Percentiles rank a stretch among this genome's conserved stretches.
Evolutionary conservation across 53 echinoderm and acorn worm species (phyloP).

Genomic region (Luidia sarsii): DNA sequence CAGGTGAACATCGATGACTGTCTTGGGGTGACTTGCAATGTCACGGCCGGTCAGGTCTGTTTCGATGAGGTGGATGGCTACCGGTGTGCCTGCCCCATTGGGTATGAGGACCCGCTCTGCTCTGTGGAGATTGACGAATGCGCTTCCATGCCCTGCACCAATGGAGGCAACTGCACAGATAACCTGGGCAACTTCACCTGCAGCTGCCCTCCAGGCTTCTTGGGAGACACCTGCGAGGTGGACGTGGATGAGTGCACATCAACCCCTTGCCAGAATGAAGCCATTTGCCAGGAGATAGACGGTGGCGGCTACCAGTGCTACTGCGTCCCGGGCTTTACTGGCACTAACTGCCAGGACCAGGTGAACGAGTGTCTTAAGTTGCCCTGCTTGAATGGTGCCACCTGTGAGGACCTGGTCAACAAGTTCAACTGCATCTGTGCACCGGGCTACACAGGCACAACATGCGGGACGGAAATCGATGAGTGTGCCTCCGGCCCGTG

Average conservation of each 20-base stretch:
- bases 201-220: slow-evolving; percentile 37
- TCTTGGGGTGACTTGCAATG: slow-evolving; percentile 33
- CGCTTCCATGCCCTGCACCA: slow-evolving; percentile 54
- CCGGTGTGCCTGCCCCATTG: slow-evolving; percentile 63
- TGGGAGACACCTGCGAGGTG: slow-evolving; percentile 28
- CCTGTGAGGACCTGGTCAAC: slow-evolving; percentile 1
- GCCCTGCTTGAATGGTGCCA: slow-evolving; percentile 56
- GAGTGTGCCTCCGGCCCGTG: slow-evolving; percentile 40
- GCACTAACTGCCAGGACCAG: slow-evolving; percentile 29
- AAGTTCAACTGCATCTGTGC: slow-evolving; percentile 38
- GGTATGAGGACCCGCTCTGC: slow-evolving; percentile 68
- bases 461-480: slow-evolving; percentile 39
- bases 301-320: slow-evolving; percentile 29
- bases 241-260: slow-evolving; percentile 48
- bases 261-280: slow-evolving; percentile 42
- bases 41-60: slow-evolving; percentile 35
- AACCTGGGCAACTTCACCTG: slow-evolving; percentile 36
- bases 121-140: slow-evolving; percentile 66
- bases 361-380: slow-evolving; percentile 26
- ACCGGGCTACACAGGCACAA: slow-evolving; percentile 27
- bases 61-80: slow-evolving; percentile 42
- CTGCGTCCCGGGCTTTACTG: slow-evolving; percentile 36
- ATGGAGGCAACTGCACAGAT: slow-evolving; percentile 38
- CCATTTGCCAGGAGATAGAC: slow-evolving; percentile 15
- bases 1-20: slow-evolving; percentile 80